Percentiles rank a stretch among this genome's conserved stretches.
Conservation (phyloP, 2,797 vertebrate genomes). For the Propithecus perrieri region DNA sequence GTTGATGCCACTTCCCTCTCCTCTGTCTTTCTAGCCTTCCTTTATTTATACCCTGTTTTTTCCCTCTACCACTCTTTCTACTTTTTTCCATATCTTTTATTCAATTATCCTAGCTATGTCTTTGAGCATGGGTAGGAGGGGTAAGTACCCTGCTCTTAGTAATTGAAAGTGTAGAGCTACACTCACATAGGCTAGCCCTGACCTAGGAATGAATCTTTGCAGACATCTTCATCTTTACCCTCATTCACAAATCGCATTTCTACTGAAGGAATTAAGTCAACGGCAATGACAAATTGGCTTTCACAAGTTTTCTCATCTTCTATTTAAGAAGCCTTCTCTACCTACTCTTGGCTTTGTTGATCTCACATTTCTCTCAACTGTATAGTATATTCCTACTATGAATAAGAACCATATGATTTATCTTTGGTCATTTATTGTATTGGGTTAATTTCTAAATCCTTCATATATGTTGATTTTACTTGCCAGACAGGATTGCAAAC, state of each 20-base stretch:
- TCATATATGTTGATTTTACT: neutral
- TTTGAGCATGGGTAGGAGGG: neutral
- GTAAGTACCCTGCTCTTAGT: neutral
- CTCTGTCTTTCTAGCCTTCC: slow-evolving; percentile 38
- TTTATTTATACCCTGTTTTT: slow-evolving; percentile 57
- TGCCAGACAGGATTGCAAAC: neutral
- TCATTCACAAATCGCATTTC: neutral
- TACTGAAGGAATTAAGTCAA: neutral
- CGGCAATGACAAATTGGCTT: neutral
- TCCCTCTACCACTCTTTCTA: neutral
- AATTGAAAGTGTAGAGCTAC: neutral
- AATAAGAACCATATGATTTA: neutral
- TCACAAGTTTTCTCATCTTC: neutral
- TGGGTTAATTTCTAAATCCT: slow-evolving; percentile 8
- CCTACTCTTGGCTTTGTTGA: neutral
- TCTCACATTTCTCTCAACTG: neutral
- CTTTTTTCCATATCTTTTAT: slow-evolving; percentile 1
- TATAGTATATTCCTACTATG: neutral
- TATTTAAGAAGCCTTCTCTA: neutral
- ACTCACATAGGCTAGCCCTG: neutral
- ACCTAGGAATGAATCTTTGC: neutral
- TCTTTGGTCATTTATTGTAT: neutral
- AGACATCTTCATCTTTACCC: neutral
- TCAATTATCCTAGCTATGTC: neutral
- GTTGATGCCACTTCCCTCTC: slow-evolving; percentile 53